Conservation (phyloP, 1,140 invertebrate species). For the Drosophila busckii region DNA sequence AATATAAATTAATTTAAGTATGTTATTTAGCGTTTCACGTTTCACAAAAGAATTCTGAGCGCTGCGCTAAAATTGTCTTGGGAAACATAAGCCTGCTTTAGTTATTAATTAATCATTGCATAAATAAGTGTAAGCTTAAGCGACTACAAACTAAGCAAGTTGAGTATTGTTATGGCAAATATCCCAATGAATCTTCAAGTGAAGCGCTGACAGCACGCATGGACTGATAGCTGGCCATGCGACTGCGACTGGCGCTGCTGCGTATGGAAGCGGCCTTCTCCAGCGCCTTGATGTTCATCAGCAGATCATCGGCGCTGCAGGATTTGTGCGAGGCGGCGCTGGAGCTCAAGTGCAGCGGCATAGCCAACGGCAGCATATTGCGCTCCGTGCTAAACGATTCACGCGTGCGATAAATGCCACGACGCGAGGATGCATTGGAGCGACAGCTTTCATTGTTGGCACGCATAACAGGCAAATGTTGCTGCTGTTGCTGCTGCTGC, state of each 20-base stretch:
- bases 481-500: constrained; percentile 11
- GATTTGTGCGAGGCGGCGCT: constrained; percentile 39
- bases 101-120: too few relatives aligned
- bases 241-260: constrained; percentile 49
- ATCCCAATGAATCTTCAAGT: constrained; percentile 78
- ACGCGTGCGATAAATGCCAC: constrained; percentile 47
- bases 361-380: constrained; percentile 10
- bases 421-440: constrained; percentile 44
- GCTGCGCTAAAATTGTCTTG: constrained; percentile 44
- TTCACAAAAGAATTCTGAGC: constrained; percentile 59
- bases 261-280: constrained; percentile 59
- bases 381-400: constrained; percentile 61
- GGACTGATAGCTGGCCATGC: constrained; percentile 71
- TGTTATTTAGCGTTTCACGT: constrained; percentile 56
- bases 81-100: constrained; percentile 66
- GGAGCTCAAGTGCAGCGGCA: constrained; percentile 16
- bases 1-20: constrained; percentile 8
- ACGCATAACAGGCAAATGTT: constrained; percentile 8
- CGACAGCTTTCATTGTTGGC: constrained; percentile 43
- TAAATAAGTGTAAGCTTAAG: constrained; percentile 23
- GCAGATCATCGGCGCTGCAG: constrained; percentile 65
- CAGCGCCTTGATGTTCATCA: constrained; percentile 68
- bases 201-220: constrained; percentile 74
- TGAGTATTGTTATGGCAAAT: constrained; percentile 74
- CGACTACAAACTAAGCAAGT: constrained; percentile 25